Evolutionary conservation across 2,113 vertebrate genomes (phyloP).

Genomic region (Bombycilla garrulus): DNA sequence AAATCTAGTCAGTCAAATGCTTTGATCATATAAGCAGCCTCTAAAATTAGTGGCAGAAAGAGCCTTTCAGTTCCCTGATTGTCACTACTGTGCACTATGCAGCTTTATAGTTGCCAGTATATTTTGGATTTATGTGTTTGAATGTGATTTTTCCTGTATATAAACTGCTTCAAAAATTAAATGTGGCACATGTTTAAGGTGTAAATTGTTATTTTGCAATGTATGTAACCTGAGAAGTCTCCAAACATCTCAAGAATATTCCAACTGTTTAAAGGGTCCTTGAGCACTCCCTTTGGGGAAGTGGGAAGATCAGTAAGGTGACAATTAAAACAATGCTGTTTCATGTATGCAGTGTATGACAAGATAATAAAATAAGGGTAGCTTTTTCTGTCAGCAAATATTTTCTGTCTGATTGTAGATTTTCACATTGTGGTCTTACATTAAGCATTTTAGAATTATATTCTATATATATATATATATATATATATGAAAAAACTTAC

Average conservation of each 20-base stretch:
- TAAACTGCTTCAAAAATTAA: not conserved
- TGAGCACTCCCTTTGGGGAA: not conserved
- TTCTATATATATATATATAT: not conserved
- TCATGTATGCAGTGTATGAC: not conserved
- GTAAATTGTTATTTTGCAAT: not conserved
- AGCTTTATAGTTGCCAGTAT: not conserved
- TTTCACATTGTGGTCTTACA: not conserved
- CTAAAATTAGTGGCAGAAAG: not conserved
- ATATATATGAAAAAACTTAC: not conserved
- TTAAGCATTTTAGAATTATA: not conserved
- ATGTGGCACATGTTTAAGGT: accelerated
- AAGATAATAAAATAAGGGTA: not conserved
- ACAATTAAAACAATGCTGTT: constrained; percentile 10
- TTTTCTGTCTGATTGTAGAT: not conserved
- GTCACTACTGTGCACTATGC: not conserved
- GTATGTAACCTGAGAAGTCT: not conserved
- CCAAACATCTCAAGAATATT: not conserved
- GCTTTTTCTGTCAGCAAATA: not conserved
- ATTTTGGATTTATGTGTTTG: not conserved
- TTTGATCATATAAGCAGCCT: not conserved
- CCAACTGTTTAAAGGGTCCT: not conserved
- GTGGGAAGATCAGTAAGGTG: constrained; percentile 40
- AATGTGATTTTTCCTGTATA: not conserved
- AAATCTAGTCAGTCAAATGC: not conserved
- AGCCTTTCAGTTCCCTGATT: not conserved